Evolutionary conservation across 1,140 invertebrate species (phyloP).

Genomic region (Platorchestia sp.): DNA sequence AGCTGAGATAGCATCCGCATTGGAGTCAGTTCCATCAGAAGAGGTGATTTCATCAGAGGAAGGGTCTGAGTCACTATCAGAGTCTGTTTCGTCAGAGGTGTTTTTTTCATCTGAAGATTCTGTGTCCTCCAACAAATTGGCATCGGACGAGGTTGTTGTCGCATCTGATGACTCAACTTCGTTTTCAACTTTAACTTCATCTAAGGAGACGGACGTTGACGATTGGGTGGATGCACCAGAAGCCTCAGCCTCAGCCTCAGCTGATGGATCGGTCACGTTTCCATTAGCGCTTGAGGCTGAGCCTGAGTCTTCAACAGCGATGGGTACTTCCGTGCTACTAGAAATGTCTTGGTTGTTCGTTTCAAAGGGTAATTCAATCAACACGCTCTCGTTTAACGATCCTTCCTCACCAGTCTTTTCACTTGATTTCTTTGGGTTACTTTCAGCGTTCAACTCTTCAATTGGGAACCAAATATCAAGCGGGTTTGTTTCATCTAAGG

Average conservation of each 20-base stretch:
- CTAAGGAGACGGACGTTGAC: neutral
- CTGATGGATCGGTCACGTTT: neutral
- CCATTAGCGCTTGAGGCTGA: neutral
- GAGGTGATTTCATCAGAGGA: neutral
- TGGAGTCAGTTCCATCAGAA: neutral
- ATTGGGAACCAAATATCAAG: neutral
- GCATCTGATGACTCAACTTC: neutral
- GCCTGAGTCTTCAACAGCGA: neutral
- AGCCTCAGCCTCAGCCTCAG: neutral
- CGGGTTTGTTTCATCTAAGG: neutral
- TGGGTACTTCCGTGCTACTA: neutral
- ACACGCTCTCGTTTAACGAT: neutral
- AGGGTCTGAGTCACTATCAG: neutral
- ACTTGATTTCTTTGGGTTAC: neutral
- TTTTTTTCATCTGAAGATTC: neutral
- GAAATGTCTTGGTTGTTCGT: neutral
- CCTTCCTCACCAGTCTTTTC: neutral
- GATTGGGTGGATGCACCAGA: neutral
- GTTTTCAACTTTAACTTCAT: neutral
- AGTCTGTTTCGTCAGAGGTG: neutral
- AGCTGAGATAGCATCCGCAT: neutral
- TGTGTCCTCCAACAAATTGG: neutral
- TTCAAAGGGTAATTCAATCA: neutral
- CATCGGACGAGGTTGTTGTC: neutral
- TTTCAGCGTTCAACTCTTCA: neutral